These are phyloP conservation scores for Tupaia chinensis DNA, from an alignment of 2,113 vertebrate genomes.

Conservation along the genomic window DNA sequence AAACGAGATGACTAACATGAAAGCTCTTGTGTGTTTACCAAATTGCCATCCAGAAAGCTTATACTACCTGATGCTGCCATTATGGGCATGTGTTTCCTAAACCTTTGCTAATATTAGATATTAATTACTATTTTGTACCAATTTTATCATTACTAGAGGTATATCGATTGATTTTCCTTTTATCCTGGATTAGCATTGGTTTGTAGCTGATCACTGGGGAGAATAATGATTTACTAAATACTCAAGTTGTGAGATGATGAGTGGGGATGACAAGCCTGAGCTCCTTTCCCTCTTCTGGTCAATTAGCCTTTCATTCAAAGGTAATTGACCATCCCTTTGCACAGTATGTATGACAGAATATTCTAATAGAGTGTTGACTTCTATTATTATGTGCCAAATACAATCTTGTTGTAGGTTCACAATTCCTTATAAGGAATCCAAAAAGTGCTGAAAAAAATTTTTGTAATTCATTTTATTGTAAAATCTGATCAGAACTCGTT, in stretches of 20 bases:
- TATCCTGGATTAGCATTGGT: not conserved
- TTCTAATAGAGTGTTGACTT: not conserved
- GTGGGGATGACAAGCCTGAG: not conserved
- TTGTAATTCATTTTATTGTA: not conserved
- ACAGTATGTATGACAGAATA: not conserved
- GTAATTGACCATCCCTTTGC: not conserved
- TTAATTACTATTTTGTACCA: not conserved
- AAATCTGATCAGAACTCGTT: not conserved
- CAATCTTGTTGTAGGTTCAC: not conserved
- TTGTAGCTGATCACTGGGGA: not conserved
- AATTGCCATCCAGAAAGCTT: not conserved
- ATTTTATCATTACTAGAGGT: not conserved
- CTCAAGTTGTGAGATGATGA: not conserved
- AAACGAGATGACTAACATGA: not conserved
- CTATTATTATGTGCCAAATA: not conserved
- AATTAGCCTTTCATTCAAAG: not conserved
- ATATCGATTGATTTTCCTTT: not conserved
- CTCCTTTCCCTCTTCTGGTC: not conserved
- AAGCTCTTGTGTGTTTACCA: not conserved
- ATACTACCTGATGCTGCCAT: not conserved
- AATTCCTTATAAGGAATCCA: not conserved
- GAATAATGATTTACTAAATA: not conserved
- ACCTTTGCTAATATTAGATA: not conserved
- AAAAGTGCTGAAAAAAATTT: not conserved
- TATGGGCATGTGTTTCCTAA: not conserved